Base-by-base conservation (phyloP, 2,888 invertebrate species). In the Enoplolaimus lenunculus region DNA sequence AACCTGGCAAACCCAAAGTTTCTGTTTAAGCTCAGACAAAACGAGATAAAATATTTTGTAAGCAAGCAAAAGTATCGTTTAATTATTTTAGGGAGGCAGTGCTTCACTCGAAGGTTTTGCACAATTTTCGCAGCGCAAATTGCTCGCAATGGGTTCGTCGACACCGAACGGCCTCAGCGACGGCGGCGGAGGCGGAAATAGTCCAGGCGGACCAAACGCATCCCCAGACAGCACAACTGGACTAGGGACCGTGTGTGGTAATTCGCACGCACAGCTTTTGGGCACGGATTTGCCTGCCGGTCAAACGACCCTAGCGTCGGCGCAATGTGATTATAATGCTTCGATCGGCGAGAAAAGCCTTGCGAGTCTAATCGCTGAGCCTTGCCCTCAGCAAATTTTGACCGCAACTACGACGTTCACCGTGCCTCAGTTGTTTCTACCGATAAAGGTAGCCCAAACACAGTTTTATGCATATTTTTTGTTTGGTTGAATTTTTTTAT, bases 321-420 rank as follows among this genome's bases (percentile, higher is more conserved):
- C n/a, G n/a, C n/a, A n/a, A n/a, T n/a, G n/a, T n/a, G n/a, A n/a
- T n/a, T n/a, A n/a, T n/a, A n/a, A n/a, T n/a, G n/a, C n/a, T n/a
- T n/a, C n/a, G n/a, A 26, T 70, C 28, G 70, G 71, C 1, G 28
- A 29, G 7, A 26, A 57, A 29, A 60, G 57, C 1, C 60, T 72
- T 57, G 71, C 71, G 57, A 71, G 71, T 45, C 67, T 72, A 26
- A 72, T 72, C 45, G 72, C 72, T 29, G 71, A 72, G 31, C 72
- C 72, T 1, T 57, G 71, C 2, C 71, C 72, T 3, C 71, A 69
- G 1, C 72, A 71, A 29, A 60, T 71, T 29, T 70, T 72, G 62
- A 72, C 72, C 1, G 72, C 72, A 29, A 72, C 72, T n/a, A 72
- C 72, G 26, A 72, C 72, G 33, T 60, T 72, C 7, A 72, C 72